Percentiles rank a stretch among this genome's conserved stretches.
Conservation (phyloP, 1,140 invertebrate genomes). For the Dinothrombium tinctorium region DNA sequence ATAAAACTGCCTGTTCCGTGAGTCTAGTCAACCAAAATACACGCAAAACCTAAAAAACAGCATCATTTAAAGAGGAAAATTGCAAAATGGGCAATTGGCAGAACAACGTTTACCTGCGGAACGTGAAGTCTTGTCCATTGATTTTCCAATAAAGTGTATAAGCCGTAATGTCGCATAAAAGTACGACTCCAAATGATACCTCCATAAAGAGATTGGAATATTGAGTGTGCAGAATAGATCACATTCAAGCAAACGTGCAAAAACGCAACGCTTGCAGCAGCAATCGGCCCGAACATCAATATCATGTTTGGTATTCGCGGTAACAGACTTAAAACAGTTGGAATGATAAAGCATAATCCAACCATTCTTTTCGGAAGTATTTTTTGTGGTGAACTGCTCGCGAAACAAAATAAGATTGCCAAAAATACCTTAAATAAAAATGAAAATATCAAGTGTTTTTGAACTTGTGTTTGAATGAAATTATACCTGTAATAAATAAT, state of each 20-base stretch:
- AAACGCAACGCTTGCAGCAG: slow-evolving; percentile 13
- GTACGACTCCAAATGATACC: slow-evolving; percentile 41
- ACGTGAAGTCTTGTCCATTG: slow-evolving; percentile 69
- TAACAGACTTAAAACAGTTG: slow-evolving; percentile 10
- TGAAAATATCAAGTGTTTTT: neutral
- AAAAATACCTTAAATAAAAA: slow-evolving; percentile 8
- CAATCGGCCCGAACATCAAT: slow-evolving; percentile 28
- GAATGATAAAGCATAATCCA: slow-evolving; percentile 14
- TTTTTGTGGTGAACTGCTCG: slow-evolving; percentile 1
- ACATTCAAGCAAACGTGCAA: slow-evolving; percentile 42
- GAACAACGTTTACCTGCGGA: slow-evolving; percentile 39
- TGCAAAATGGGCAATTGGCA: too few relatives aligned
- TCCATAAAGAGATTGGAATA: slow-evolving; percentile 37
- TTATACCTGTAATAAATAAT: slow-evolving; percentile 12
- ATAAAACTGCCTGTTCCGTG: slow-evolving; percentile 29
- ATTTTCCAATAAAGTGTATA: slow-evolving; percentile 53
- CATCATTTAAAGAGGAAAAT: neutral
- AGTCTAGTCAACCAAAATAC: slow-evolving; percentile 64
- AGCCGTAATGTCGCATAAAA: slow-evolving; percentile 50
- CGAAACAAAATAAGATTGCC: slow-evolving; percentile 14
- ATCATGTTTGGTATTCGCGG: slow-evolving; percentile 20
- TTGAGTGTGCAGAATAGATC: slow-evolving; percentile 36
- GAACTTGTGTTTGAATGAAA: neutral
- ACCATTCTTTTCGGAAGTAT: slow-evolving; percentile 3
- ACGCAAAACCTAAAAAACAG: slow-evolving; percentile 32